Base-by-base conservation (phyloP, 2,797 vertebrate species). In the Sarcoramphus papa region DNA sequence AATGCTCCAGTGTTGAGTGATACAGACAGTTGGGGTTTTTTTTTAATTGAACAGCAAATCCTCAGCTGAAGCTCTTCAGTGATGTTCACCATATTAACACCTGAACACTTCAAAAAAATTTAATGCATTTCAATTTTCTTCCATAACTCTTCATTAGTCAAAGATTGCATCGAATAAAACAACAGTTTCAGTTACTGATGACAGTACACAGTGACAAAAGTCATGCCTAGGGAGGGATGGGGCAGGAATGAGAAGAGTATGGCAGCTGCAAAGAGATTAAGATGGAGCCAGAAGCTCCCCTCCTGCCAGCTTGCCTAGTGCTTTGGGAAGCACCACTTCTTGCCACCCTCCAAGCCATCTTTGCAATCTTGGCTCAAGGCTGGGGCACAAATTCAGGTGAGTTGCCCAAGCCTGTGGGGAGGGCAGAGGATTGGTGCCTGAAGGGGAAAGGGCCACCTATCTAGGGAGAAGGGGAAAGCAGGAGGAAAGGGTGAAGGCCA, bases 21-120 rank as follows among this genome's bases (percentile, higher is more conserved):
- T 43, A 41, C 3, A 53, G 51, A 60, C 9, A 51, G 14, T 11
- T 53, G 14, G 8, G 11, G 0, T 0, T 0, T 50, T 47, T 47
- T 31, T 51, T 25, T 59, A 51, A 62, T 60, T 57, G 31, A 84
- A 80, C 19, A 53, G 6, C n/a, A 93, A 80, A 78, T 68, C 17
- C 5, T 80, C 54, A 69, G 30, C 17, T n/a, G 17, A 91, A 54
- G 27, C 16, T 76, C 23, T 74, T 59, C 24, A 33, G 68, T 31
- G 40, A 43, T 33, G 51, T 69, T 70, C 40, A 53, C 20, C 12
- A 33, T 41, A 65, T 40, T 63, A 77, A 54, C 41, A 81, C 12
- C 28, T 47, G 28, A 86, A 41, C 17, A 54, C 8, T 50, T 72
- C 0, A 80, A 63, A 88, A 64, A 72, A 56, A 28, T 28, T 3